Evolutionary conservation across 2,113 vertebrate genomes (phyloP).

Genomic region (Tauraco erythrolophus): DNA sequence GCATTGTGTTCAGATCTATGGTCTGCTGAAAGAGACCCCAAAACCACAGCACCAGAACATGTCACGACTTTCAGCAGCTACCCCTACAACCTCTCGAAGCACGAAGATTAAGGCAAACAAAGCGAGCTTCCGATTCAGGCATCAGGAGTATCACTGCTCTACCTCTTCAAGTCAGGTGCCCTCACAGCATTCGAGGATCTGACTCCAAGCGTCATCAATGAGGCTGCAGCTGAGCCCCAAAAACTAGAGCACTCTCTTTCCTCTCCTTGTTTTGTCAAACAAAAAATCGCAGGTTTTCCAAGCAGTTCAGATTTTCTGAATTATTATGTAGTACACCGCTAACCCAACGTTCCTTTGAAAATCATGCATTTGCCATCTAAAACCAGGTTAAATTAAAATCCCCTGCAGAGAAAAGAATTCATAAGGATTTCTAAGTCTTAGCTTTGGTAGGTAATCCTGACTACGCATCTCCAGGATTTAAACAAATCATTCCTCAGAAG

Average conservation of each 20-base stretch:
- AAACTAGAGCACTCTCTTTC: background rate
- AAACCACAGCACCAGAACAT: background rate
- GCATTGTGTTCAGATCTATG: background rate
- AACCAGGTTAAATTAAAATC: background rate
- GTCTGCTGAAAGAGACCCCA: background rate
- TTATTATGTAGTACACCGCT: background rate
- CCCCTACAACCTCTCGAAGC: fast-evolving
- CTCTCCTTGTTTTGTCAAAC: background rate
- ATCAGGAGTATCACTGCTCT: background rate
- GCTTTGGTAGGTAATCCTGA: background rate
- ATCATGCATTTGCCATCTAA: background rate
- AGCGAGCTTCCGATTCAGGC: background rate
- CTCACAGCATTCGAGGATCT: background rate
- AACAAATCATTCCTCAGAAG: background rate
- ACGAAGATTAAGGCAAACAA: background rate
- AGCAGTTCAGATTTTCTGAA: background rate
- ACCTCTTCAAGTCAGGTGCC: background rate
- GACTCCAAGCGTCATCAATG: background rate
- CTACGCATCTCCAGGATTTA: background rate
- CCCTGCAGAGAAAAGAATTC: background rate
- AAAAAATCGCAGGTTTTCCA: background rate
- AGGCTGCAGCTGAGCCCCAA: background rate
- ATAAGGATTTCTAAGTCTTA: background rate
- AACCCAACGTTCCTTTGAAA: background rate
- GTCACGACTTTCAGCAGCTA: background rate